Base-by-base conservation (phyloP, 2,888 invertebrate genomes). In the Eristalis tenax region DNA sequence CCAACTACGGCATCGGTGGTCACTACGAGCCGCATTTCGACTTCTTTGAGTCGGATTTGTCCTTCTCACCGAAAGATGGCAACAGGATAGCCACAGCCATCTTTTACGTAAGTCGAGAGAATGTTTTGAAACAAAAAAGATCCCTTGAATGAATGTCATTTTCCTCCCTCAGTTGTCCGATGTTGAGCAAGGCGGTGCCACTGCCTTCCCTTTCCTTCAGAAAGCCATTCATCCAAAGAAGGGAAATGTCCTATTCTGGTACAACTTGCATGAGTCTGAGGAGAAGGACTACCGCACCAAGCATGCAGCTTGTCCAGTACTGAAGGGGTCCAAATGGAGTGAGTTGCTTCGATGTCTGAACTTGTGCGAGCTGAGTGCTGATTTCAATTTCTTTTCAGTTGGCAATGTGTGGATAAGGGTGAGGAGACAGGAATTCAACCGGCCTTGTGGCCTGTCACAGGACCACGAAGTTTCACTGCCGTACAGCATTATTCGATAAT, bases 71-170 rank as follows among this genome's bases (percentile, higher is more conserved):
- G 0, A 28, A 74, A 6, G 80, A 82, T 89, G 99, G 99, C 40
- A 99, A 99, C 93, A 95, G 99, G 90, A 98, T 99, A 90, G 98
- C 99, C 4, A 99, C 99, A 0, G 97, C 98, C 85, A 94, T 99
- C 43, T 98, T 97, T 93, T 99, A 99, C 93, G 98, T 99, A 94
- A 96, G 98, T 96, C 64, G 63, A 10, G 74, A 93, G 89, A 88
- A 89, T 43, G 90, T 94, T 78, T 26, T 40, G n/a, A 18, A 38
- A 38, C 1, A 4, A 13, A 11, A 11, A 13, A 26, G 23, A 32
- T 43, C 8, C 15, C 38, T 68, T 13, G 10, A 50, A n/a, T 15
- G 40, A 4, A 40, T 59, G 92, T 2, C 5, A 8, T 8, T 94
- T 76, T 50, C 22, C 15, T 94, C 94, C 50, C 92, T 79, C 89